Evolutionary conservation across 2,888 invertebrate species (phyloP).

Genomic region (Drosophila tripunctata): DNA sequence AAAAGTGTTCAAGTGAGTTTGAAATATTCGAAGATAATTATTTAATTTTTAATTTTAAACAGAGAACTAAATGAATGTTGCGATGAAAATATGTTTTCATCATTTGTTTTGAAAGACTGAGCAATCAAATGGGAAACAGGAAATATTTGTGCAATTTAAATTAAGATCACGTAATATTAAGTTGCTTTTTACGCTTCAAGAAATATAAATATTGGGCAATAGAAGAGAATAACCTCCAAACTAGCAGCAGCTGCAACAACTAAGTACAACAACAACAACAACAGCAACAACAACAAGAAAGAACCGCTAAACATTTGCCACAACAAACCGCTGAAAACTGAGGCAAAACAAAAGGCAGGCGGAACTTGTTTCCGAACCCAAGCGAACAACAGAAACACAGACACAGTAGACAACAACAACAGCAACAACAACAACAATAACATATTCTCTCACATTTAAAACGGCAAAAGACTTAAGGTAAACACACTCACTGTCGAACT

Average conservation of each 20-base stretch:
- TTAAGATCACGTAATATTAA: slow-evolving; percentile 25
- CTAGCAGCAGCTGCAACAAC: slow-evolving; percentile 24
- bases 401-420: slow-evolving; percentile 1
- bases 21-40: slow-evolving; percentile 3
- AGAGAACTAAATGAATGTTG: background rate
- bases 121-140: slow-evolving; percentile 21
- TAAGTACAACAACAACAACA: slow-evolving; percentile 6
- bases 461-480: slow-evolving; percentile 49
- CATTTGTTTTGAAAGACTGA: background rate
- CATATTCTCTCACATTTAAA: slow-evolving; percentile 56
- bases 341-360: slow-evolving; percentile 49
- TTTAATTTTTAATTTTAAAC: slow-evolving; percentile 15
- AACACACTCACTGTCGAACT: slow-evolving; percentile 2
- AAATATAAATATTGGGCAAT: slow-evolving; percentile 53
- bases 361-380: slow-evolving; percentile 53
- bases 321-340: slow-evolving; percentile 34
- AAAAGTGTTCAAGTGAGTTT: slow-evolving; percentile 30
- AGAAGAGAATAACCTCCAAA: slow-evolving; percentile 51
- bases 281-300: slow-evolving; percentile 28
- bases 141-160: slow-evolving; percentile 39
- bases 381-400: slow-evolving; percentile 2
- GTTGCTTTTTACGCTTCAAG: slow-evolving; percentile 45
- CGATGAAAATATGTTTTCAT: background rate
- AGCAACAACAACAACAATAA: slow-evolving; percentile 1
- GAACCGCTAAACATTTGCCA: slow-evolving; percentile 58